Evolutionary conservation across 2,113 vertebrate genomes (phyloP), one percentile per base, ranked within the genome.

Genomic region (Sphaerodactylus townsendi): DNA sequence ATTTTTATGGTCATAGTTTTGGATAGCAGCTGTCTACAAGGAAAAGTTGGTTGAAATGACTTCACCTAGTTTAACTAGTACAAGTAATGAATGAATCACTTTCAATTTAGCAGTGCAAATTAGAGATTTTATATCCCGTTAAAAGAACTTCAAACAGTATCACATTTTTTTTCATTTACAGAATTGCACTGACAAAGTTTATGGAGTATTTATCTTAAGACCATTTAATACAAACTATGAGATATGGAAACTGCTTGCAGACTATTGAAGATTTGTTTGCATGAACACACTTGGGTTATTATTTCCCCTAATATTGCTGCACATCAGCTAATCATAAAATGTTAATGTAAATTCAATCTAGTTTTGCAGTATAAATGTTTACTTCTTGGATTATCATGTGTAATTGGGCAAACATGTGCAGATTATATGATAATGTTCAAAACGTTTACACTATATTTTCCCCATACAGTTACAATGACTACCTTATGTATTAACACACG

Each of bases 131-230:
- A 78, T 85, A 89, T 81, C 82, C 85, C 92, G 84, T 91, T 8
- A 83, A 90, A 92, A 90, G 87, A 88, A 86, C 93, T 82, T 90
- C 90, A 94, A 90, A 94, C 83, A 94, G 88, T 95, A 94, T 94
- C 95, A 91, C 94, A 94, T 94, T 96, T 96, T 96, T 93, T 62
- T 92, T 96, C 85, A 77, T 91, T 94, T 91, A 92, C 91, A 93
- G 85, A 94, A 94, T 92, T 95, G 92, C 94, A 95, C 94, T 94
- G 82, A 94, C 92, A 94, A 94, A 93, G 83, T 95, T 95, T 95
- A 94, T 92, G 93, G 90, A 91, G 92, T 92, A 91, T 95, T 82
- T 90, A 93, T 92, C 92, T 94, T 93, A 93, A 94, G 84, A 91
- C 90, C 92, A 92, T 96, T 96, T 96, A 95, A 92, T 96, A 96